Conservation (phyloP, 2,888 invertebrate species). For the Cryptocephalus moraei region DNA sequence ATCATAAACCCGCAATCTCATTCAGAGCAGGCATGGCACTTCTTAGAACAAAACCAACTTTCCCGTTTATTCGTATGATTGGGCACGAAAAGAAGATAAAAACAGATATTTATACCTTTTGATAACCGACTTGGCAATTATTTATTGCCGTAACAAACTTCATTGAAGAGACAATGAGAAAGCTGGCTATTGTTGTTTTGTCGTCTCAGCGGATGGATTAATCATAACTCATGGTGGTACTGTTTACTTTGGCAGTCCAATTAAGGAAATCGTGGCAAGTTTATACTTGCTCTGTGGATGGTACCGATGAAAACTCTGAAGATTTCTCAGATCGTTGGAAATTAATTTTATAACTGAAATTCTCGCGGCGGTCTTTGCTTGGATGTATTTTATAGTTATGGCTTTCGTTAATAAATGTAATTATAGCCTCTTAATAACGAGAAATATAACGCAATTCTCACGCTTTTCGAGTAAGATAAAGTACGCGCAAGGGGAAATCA, state of each 20-base stretch:
- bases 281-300: too few species aligned
- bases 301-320: too few species aligned
- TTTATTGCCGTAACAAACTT: conserved; percentile 1
- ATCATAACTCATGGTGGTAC: conserved; percentile 6
- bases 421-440: too few species aligned
- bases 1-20: too few species aligned
- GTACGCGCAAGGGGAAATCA: too few species aligned
- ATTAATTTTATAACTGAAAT: too few species aligned
- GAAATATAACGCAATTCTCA: too few species aligned
- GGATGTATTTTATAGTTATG: too few species aligned
- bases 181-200: conserved; percentile 2
- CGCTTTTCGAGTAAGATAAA: too few species aligned
- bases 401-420: too few species aligned
- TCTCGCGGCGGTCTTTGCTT: too few species aligned
- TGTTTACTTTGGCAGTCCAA: conserved; percentile 2
- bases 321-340: too few species aligned
- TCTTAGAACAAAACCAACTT: conserved; percentile 4
- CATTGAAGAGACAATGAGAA: conserved; percentile 3
- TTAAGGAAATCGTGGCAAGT: neutral
- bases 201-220: conserved; percentile 2
- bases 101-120: conserved; percentile 1
- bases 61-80: conserved; percentile 8
- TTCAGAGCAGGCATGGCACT: neutral
- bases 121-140: conserved; percentile 8
- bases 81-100: conserved; percentile 19